Evolutionary conservation across 1,140 invertebrate species (phyloP), one percentile per base, ranked within the genome.

Genomic region (Pseudachorutes palmiensis): DNA sequence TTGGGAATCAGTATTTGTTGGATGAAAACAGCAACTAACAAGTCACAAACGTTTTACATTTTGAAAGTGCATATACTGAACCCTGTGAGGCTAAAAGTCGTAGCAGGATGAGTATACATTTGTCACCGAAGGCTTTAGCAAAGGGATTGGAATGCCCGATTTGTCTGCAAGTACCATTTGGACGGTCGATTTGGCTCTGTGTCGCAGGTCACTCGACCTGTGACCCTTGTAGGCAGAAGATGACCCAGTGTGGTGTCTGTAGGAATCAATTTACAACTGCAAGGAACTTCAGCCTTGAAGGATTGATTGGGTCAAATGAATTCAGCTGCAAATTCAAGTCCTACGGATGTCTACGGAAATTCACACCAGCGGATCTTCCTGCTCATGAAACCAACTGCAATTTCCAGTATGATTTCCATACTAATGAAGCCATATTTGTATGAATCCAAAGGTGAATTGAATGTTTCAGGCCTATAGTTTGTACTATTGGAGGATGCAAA

Each of bases 71-170:
- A n/a, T n/a, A n/a, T n/a, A n/a, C n/a, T n/a, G n/a, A n/a, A n/a
- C n/a, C n/a, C n/a, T n/a, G n/a, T n/a, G n/a, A n/a, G n/a, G n/a
- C n/a, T n/a, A n/a, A n/a, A n/a, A n/a, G n/a, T n/a, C n/a, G n/a
- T n/a, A n/a, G n/a, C n/a, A n/a, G n/a, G n/a, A n/a, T n/a, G n/a
- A n/a, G n/a, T n/a, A n/a, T n/a, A n/a, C n/a, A n/a, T n/a, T n/a
- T n/a, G n/a, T n/a, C n/a, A n/a, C n/a, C n/a, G n/a, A n/a, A n/a
- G n/a, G n/a, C n/a, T n/a, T n/a, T n/a, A n/a, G n/a, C n/a, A n/a
- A n/a, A 41, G 28, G 22, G 36, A 2, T 9, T 67, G 28, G 65
- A 67, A 30, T 67, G 65, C 51, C 65, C 65, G 31, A 57, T 67
- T 1, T 67, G 65, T 55, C 22, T 9, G 33, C 2, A 36, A 62